Evolutionary conservation across 2,888 invertebrate genomes (phyloP), one percentile per base, ranked within the genome.

Genomic region (Chrysomela aeneicollis): DNA sequence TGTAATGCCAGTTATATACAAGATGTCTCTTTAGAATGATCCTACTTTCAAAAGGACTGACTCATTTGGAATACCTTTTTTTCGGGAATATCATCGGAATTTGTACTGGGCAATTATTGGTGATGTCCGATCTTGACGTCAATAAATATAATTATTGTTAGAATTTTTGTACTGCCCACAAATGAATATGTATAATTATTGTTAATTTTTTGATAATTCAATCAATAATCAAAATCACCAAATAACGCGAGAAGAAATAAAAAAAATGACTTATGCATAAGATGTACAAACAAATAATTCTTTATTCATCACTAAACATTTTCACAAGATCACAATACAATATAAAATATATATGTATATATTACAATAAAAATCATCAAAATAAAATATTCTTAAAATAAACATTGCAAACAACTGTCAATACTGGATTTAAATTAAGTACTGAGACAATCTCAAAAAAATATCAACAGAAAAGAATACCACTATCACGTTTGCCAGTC

Each of bases 301-400:
- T 59, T 63, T 63, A 52, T 58, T 59, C 35, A 59, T 53, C 52
- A 63, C 59, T 63, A 53, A 52, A 63, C 52, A 58, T 32, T 32
- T 51, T 58, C 59, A 63, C 63, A 55, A 61, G 55, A 62, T 62
- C 62, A 63, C 59, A 63, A 63, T 58, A 49, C 46, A 47, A 63
- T 63, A 63, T 53, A 63, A 63, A 63, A 63, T 57, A 49, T 37
- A 35, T 37, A 63, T 57, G 32, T 37, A 35, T 37, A 22, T 18
- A 57, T 17, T 37, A 59, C 35, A 59, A 58, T 51, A 49, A 18
- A 12, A 21, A 10, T 49, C 9, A 18, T 49, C 2, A 47, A 47
- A 18, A 49, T 49, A 19, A 15, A 35, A 15, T 49, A 19, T 17
- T 49, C 21, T 19, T 19, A n/a, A 49, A 10, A 21, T 49, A 6